Evolutionary conservation across 2,113 vertebrate species (phyloP).

Genomic region (Psammodynastes pulverulentus): DNA sequence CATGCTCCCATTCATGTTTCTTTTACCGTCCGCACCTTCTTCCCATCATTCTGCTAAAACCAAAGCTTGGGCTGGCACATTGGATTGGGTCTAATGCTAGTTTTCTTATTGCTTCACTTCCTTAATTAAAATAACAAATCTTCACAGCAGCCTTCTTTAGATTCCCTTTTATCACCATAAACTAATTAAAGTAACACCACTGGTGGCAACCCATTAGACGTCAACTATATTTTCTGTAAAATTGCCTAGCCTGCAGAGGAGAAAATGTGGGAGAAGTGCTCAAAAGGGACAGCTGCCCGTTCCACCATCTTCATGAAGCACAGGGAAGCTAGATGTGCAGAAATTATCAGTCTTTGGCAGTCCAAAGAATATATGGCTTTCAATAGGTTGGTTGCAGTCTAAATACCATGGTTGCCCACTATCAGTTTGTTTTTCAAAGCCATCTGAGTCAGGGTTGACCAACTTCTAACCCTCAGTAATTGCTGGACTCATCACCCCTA

Average conservation of each 20-base stretch:
- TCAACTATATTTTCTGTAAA: conserved; percentile 55
- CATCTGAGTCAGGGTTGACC: neutral
- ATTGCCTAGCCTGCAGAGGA: conserved; percentile 9
- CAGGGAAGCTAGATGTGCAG: neutral
- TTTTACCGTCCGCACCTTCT: neutral
- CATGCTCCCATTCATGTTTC: neutral
- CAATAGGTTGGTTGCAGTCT: neutral
- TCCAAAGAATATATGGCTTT: neutral
- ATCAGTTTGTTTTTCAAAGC: neutral
- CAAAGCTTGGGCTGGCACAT: conserved; percentile 37
- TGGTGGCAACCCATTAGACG: conserved; percentile 58
- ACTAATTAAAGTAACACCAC: conserved; percentile 72
- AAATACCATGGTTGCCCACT: neutral
- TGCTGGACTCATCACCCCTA: neutral
- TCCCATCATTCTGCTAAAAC: conserved; percentile 37
- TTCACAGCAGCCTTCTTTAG: conserved; percentile 66
- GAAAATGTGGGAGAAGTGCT: neutral
- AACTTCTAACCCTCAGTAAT: neutral
- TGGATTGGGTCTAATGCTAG: conserved; percentile 50
- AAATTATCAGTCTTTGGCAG: neutral
- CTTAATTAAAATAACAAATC: conserved; percentile 77
- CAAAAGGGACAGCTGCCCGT: neutral
- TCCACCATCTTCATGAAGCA: neutral
- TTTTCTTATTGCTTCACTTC: conserved; percentile 63
- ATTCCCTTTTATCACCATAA: conserved; percentile 66